Evolutionary conservation across 2,888 invertebrate species (phyloP), one percentile per base, ranked within the genome.

Genomic region (Isoperla grammatica): DNA sequence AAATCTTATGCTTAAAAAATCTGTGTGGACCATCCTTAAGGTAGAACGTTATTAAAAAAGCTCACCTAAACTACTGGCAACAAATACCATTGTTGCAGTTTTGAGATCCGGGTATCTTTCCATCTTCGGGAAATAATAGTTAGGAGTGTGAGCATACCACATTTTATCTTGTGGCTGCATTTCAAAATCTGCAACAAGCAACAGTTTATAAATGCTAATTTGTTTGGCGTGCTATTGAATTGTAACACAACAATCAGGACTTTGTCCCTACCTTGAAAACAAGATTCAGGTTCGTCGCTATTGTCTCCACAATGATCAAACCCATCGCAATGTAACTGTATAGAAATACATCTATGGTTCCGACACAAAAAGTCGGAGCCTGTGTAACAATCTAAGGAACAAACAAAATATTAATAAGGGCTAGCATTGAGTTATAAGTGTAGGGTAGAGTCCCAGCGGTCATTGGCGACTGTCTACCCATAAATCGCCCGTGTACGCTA

Each of bases 231-330:
- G 29, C 11, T n/a, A n/a, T n/a, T n/a, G n/a, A n/a, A n/a, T n/a
- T n/a, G n/a, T 23, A 49, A 9, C n/a, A 15, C n/a, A 15, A 19
- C 6, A 19, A 19, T 6, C 29, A 20, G 23, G 5, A 19, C 57
- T 35, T 61, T n/a, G n/a, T n/a, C n/a, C n/a, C n/a, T 66, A 78
- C 80, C 78, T 72, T 74, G 72, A 55, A 78, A 78, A 65, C 86
- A 87, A 50, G 81, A 77, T 1, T 78, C 72, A 1, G 81, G 80
- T 71, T 87, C 87, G 71, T 87, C 87, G 65, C 83, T 85, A 63
- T 80, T 80, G 70, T 87, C 87, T 0, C 87, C 88, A 66, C 88
- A 88, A 67, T 88, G 86, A 73, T 88, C 86, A 66, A 86, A 85
- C 6, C 86, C 86, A 71, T 89, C 88, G 70, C 88, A 88, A 57